Percentiles rank a stretch among this genome's conserved stretches.
phyloP scores from a whole-genome alignment of 2,888 invertebrate genomes.

The Standfussiana lucernea region DNA sequence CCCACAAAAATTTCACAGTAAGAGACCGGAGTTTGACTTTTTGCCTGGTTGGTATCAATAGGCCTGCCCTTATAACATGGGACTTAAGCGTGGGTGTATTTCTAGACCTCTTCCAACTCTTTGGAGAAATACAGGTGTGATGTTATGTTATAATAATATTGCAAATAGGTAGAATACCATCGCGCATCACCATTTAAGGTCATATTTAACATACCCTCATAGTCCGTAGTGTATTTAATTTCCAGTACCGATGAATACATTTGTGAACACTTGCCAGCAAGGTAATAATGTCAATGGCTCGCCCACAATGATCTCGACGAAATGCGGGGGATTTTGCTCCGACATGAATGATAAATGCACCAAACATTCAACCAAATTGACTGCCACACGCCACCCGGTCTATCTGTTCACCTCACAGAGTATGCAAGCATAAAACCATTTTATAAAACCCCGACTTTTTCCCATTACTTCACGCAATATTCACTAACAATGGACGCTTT shows the following conservation, averaged over 20 bases:
- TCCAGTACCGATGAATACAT: slow-evolving; percentile 11
- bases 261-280: slow-evolving; percentile 27
- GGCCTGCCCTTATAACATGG: not conserved
- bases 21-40: not conserved
- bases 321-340: slow-evolving; percentile 43
- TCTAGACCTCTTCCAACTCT: not conserved
- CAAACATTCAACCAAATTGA: slow-evolving; percentile 59
- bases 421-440: slow-evolving; percentile 58
- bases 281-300: slow-evolving; percentile 47
- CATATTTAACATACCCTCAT: not conserved
- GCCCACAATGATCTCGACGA: slow-evolving; percentile 49
- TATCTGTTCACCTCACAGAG: slow-evolving; percentile 59
- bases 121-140: not conserved
- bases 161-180: not conserved
- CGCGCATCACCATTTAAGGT: not conserved
- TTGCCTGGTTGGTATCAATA: not conserved
- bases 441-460: slow-evolving; percentile 59
- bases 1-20: not conserved
- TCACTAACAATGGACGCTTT: slow-evolving; percentile 66
- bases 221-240: slow-evolving; percentile 10
- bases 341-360: slow-evolving; percentile 58
- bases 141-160: not conserved
- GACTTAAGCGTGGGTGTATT: not conserved
- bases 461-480: slow-evolving; percentile 67
- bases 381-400: slow-evolving; percentile 48